Conservation (phyloP, 1,140 invertebrate species). For the Bradynema listronoti region DNA sequence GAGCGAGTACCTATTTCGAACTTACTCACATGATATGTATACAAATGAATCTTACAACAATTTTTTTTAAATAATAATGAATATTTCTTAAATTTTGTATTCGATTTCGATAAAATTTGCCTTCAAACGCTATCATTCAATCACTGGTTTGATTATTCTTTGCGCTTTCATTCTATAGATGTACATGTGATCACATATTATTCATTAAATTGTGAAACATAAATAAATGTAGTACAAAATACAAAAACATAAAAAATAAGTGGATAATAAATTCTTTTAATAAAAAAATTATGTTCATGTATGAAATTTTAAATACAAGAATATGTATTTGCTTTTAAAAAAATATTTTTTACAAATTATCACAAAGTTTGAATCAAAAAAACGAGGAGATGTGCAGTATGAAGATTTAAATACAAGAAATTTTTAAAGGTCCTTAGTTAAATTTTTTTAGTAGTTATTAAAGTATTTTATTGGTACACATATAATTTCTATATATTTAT, state of each 20-base stretch:
- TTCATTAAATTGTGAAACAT: background rate
- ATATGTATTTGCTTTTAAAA: background rate
- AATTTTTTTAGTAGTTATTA: background rate
- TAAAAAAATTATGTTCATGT: background rate
- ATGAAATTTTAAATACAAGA: background rate
- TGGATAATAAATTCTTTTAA: background rate
- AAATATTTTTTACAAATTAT: no score
- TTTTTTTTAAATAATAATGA: no score
- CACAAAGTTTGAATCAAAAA: background rate
- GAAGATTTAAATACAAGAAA: background rate
- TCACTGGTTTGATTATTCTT: background rate
- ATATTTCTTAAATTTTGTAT: no score
- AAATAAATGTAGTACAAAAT: background rate
- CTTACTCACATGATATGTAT: no score
- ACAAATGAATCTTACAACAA: no score
- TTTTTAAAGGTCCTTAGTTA: background rate
- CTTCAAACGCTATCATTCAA: background rate
- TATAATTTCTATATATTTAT: background rate
- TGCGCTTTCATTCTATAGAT: background rate
- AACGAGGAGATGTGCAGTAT: background rate
- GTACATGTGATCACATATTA: background rate
- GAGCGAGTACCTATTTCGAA: no score
- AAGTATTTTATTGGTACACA: background rate
- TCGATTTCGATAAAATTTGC: slow-evolving; percentile 1
- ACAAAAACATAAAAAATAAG: background rate